phyloP scores from a whole-genome alignment of 2,888 invertebrate genomes.

The Gerris lacustris region DNA sequence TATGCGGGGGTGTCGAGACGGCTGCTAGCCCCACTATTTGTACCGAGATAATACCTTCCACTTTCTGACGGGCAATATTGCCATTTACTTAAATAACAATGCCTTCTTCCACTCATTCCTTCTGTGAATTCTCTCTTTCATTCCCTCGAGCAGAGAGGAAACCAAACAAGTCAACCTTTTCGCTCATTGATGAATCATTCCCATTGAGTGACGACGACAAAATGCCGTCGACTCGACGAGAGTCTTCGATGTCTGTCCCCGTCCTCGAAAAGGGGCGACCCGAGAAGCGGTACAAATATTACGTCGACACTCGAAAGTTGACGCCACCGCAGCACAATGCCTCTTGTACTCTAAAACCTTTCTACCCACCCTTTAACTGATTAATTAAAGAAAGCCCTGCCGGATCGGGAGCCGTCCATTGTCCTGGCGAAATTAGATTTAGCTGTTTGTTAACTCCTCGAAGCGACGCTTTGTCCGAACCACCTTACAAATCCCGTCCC shows the following conservation, averaged over 20 bases:
- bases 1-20: too few relatives aligned
- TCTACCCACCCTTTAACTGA: not conserved
- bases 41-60: too few relatives aligned
- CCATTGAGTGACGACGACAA: not conserved
- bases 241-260: not conserved
- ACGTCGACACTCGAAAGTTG: not conserved
- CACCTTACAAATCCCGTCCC: not conserved
- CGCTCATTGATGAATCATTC: conserved; percentile 2
- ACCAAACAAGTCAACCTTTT: not conserved
- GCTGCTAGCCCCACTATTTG: too few relatives aligned
- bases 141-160: not conserved
- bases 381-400: not conserved
- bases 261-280: not conserved
- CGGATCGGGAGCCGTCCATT: not conserved
- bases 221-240: not conserved
- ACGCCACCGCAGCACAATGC: not conserved
- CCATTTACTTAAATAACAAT: too few relatives aligned
- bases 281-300: conserved; percentile 1
- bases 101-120: not conserved
- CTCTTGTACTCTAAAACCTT: not conserved
- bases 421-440: not conserved
- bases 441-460: conserved; percentile 5
- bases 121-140: not conserved
- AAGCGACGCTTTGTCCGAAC: not conserved
- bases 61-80: too few relatives aligned